Evolutionary conservation across 2,113 vertebrate genomes (phyloP), one percentile per base, ranked within the genome.

Genomic region (Turnix velox): DNA sequence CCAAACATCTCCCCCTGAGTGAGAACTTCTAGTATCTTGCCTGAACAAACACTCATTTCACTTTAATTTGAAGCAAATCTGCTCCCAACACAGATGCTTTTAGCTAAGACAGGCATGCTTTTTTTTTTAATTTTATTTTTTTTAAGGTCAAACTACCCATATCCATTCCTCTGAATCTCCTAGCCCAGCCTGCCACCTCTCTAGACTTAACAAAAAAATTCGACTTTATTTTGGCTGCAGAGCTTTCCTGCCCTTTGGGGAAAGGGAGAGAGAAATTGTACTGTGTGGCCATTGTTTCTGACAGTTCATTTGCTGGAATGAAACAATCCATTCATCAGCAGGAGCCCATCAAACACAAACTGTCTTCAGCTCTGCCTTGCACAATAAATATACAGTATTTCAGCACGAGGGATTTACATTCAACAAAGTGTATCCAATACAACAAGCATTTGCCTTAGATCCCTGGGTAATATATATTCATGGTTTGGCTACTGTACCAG

Each of bases 371-470:
- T 95, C 49, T 25, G 45, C 48, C 68, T 84, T 58, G 84, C 69
- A 94, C 88, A 62, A 96, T 96, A 97, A 97, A 96, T 96, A 95
- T 62, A 93, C 96, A 93, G 87, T 17, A 30, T 96, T 97, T 97
- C 96, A 97, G 90, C 84, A 59, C 81, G 58, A 46, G 42, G 89
- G 94, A 93, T 96, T 97, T 95, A 95, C 95, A 96, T 92, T 96
- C 92, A 80, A 20, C 94, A 90, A 95, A 4, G 57, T 79, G 86
- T 83, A 68, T 91, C 92, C 92, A 66, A 71, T 67, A 72, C 93
- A 90, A 94, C 87, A 40, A 24, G 3, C 78, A 72, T 87, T 95
- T 90, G 75, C 88, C 93, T 87, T 15, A 55, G 51, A 83, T 92
- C 91, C 95, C 94, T 42, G 4, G 88, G 8, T 92, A 63, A 69